Evolutionary conservation across 1,140 invertebrate genomes (phyloP).

Genomic region (Formica exsecta): DNA sequence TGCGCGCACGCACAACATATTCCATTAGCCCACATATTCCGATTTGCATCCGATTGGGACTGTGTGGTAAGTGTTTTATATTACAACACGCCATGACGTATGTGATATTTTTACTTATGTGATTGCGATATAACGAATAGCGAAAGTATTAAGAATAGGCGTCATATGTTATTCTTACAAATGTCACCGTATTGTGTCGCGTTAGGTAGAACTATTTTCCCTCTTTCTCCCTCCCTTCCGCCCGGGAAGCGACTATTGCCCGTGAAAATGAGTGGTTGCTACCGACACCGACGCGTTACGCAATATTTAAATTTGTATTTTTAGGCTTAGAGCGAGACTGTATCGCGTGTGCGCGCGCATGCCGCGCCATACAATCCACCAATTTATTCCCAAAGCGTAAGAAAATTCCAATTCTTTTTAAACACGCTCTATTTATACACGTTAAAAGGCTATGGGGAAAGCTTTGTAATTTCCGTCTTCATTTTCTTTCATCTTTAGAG

Average conservation of each 20-base stretch:
- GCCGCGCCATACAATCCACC: not conserved
- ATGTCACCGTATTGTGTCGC: not conserved
- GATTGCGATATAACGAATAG: not conserved
- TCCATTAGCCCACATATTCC: not conserved
- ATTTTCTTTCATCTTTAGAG: too few species aligned
- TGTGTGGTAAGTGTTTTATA: not conserved
- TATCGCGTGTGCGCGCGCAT: not conserved
- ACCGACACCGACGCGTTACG: slow-evolving; percentile 37
- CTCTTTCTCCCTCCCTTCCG: too few species aligned
- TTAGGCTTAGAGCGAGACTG: slow-evolving; percentile 30
- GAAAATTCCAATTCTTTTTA: too few species aligned
- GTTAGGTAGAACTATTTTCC: not conserved
- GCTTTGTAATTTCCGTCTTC: too few species aligned
- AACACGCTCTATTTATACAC: too few species aligned
- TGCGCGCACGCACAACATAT: not conserved
- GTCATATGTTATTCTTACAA: not conserved
- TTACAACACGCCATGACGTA: not conserved
- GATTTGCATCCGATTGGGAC: not conserved
- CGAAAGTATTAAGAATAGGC: not conserved
- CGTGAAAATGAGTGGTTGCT: slow-evolving; percentile 39
- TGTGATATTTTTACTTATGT: not conserved
- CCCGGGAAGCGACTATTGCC: not conserved
- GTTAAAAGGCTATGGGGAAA: too few species aligned
- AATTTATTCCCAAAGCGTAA: not conserved
- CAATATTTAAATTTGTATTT: slow-evolving; percentile 64